A percentile compares a stretch with the other conserved stretches of the same genome.
phyloP scores from a whole-genome alignment of 37 sponge, comb jelly and placozoan genomes.

The Spongia lamella region DNA sequence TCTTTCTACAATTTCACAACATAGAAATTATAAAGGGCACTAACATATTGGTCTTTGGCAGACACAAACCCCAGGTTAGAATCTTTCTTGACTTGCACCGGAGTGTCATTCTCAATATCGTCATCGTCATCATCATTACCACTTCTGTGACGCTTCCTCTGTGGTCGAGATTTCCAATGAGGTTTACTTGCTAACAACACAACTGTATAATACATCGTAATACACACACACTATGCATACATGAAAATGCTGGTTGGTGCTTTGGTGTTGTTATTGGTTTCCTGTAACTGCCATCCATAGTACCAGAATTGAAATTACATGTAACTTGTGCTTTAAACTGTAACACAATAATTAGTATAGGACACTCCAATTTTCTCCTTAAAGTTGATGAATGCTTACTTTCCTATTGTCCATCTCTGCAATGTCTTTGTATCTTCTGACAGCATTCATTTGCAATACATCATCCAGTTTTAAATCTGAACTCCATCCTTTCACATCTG shows the following conservation, averaged over 20 bases:
- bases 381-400: not conserved
- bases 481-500: slow-evolving; percentile 51
- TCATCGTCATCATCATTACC: slow-evolving; percentile 27
- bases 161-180: not conserved
- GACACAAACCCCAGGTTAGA: slow-evolving; percentile 45
- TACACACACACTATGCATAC: too few relatives aligned
- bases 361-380: not conserved
- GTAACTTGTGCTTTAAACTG: too few relatives aligned
- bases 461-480: slow-evolving; percentile 33
- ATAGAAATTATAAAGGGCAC: too few relatives aligned
- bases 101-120: not conserved
- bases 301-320: too few relatives aligned
- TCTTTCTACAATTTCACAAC: too few relatives aligned
- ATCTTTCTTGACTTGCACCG: not conserved
- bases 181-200: too few relatives aligned
- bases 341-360: too few relatives aligned
- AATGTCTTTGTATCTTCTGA: slow-evolving; percentile 1
- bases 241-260: too few relatives aligned
- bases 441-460: slow-evolving; percentile 30
- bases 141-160: not conserved
- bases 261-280: too few relatives aligned
- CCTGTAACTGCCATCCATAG: too few relatives aligned
- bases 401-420: not conserved
- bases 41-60: slow-evolving; percentile 70
- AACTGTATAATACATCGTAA: too few relatives aligned